Base-by-base conservation (phyloP, 2,113 vertebrate species). In the Cervus canadensis region DNA sequence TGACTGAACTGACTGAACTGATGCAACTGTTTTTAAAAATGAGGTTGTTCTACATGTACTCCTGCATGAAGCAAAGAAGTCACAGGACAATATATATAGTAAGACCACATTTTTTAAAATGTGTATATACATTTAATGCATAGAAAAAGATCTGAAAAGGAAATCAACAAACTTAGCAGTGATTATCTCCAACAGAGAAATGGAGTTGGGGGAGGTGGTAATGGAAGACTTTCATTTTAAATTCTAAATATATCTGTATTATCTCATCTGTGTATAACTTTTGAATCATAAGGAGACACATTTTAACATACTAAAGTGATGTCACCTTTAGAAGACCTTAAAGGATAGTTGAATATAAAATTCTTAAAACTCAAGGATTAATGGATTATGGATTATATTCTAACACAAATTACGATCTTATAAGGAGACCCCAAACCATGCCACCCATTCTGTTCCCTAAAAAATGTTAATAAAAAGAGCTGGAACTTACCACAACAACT, bases 401-500 rank as follows among this genome's bases (percentile, higher is more conserved):
- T 93, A 95, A 95, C 52, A 94, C 10, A 94, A 95, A 96, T 79
- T 85, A 94, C 14, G 90, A 91, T 83, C 16, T 94, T 94, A 71
- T 1, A 87, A 30, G 54, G 43, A 94, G 33, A 90, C 48, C 82
- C 62, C n/a, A 92, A 96, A 94, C 17, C 6, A 94, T 25, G 30
- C 30, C 60, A 93, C 25, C 57, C 57, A 92, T 60, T 64, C 43
- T 23, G 17, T 89, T 96, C 67, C 50, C 6, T 59, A 62, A 96
- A 79, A 95, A 76, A 40, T 19, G 1, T 60, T 79, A 81, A 91
- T 19, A 62, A 88, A 90, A 90, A 91, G 33, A 96, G 60, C 33
- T 64, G 97, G 56, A 97, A 99, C 99, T 99, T 98, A 99, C 99
- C 99, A 99, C 99, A 90, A 99, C 99, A 93, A 99, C 99, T 57